Conservation (phyloP, 2,113 vertebrate species). For the Phalacrocorax carbo region DNA sequence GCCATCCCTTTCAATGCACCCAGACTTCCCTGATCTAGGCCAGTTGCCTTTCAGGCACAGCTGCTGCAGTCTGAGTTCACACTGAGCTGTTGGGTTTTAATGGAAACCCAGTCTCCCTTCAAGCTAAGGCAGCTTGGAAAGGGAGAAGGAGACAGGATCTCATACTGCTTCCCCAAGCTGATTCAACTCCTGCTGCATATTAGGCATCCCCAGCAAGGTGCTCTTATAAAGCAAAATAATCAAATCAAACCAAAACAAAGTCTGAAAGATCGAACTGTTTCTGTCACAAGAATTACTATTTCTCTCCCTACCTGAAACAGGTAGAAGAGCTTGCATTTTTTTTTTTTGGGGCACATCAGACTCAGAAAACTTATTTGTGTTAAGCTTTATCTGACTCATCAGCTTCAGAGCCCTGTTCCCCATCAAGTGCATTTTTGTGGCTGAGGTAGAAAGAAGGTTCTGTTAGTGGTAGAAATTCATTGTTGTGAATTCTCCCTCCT, state of each 20-base stretch:
- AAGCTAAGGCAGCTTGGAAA: background rate
- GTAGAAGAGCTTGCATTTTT: background rate
- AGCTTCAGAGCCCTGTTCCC: background rate
- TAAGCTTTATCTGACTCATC: background rate
- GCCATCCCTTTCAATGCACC: background rate
- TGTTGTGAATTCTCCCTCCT: background rate
- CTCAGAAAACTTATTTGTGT: background rate
- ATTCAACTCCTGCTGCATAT: background rate
- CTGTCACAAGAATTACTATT: background rate
- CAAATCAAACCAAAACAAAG: background rate
- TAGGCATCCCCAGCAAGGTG: background rate
- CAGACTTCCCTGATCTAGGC: background rate
- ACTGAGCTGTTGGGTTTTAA: background rate
- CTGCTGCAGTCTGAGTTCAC: background rate
- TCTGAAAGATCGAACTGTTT: background rate
- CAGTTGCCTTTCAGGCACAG: background rate
- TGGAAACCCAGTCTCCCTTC: background rate
- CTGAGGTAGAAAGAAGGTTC: background rate
- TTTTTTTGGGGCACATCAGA: background rate
- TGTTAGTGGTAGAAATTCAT: background rate
- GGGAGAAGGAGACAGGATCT: background rate
- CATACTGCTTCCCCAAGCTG: background rate
- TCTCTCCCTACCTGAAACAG: background rate
- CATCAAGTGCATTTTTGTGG: background rate
- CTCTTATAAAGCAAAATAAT: background rate